Evolutionary conservation across 2,797 vertebrate genomes (phyloP), one percentile per base, ranked within the genome.

Genomic region (Pseudocheirus occidentalis): DNA sequence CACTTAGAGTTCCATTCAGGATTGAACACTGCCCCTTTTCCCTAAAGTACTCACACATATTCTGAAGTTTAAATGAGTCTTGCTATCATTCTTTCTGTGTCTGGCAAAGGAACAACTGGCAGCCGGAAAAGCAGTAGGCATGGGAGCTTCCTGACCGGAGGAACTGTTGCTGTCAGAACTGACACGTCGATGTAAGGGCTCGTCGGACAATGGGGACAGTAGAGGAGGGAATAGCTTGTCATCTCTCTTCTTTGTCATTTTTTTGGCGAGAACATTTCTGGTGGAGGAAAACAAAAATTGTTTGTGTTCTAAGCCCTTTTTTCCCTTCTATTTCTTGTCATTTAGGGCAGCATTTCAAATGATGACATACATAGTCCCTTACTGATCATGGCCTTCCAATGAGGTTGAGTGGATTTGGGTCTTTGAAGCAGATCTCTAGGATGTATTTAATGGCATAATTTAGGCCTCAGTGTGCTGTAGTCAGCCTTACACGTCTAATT

Each of bases 201-300:
- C 99, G 0, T 99, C 99, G 1, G 99, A 98, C 93, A 99, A 98
- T 0, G 99, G 99, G 1, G 99, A 99, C 96, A 99, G 97, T 0
- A 99, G 99, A 57, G 99, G 99, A 24, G 99, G 99, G 34, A 99
- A 99, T 11, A 99, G 98, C 97, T 99, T 99, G 96, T 99, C 99
- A 93, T 99, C 99, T 91, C 99, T 99, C 94, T 99, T 99, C 94
- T 99, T 99, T 50, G 99, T 98, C 98, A 98, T 98, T 98, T 99
- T 99, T 98, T 99, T 99, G 54, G 99, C 98, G 3, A 98, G 98
- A 97, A 98, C 99, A 96, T 95, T 90, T 58, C 97, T 98, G 97
- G 40, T 50, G 9, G 6, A 97, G 94, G 92, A 96, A 96, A 96
- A 98, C 66, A 98, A 89, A 97, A 87, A 97, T 66, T 91, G 18